Evolutionary conservation across 2,797 vertebrate species (phyloP).

Genomic region (Chelonia mydas): DNA sequence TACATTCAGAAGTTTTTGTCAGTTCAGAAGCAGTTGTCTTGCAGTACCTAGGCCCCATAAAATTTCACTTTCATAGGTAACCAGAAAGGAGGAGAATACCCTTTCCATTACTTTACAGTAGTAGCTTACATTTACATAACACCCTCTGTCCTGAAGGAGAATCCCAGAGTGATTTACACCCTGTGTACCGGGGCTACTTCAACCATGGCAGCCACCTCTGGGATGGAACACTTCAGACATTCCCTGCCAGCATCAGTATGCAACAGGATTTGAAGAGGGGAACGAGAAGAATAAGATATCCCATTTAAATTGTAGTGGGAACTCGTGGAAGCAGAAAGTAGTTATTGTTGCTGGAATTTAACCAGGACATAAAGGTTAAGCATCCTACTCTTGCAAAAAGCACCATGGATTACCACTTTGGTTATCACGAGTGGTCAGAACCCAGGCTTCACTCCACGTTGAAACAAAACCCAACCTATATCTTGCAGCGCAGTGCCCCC

Average conservation of each 20-base stretch:
- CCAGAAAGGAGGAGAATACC: neutral
- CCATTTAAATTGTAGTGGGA: neutral
- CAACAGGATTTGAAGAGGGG: neutral
- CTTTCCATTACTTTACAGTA: neutral
- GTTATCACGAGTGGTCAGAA: neutral
- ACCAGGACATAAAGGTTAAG: neutral
- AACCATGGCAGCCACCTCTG: neutral
- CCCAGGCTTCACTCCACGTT: neutral
- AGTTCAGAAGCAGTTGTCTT: conserved; percentile 5
- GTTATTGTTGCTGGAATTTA: neutral
- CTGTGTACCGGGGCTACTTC: neutral
- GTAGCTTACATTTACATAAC: neutral
- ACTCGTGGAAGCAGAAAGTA: neutral
- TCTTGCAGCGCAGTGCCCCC: conserved; percentile 78
- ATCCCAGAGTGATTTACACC: neutral
- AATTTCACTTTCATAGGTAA: neutral
- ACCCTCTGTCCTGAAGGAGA: neutral
- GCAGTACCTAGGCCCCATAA: rapidly evolving
- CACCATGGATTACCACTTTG: neutral
- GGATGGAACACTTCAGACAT: neutral
- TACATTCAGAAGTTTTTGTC: neutral
- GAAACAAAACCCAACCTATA: conserved; percentile 8
- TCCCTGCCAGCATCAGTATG: neutral
- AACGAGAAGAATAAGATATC: neutral
- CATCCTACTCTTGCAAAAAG: neutral